Evolutionary conservation across 2,888 invertebrate species (phyloP).

Genomic region (Lasioglossum lativentre): DNA sequence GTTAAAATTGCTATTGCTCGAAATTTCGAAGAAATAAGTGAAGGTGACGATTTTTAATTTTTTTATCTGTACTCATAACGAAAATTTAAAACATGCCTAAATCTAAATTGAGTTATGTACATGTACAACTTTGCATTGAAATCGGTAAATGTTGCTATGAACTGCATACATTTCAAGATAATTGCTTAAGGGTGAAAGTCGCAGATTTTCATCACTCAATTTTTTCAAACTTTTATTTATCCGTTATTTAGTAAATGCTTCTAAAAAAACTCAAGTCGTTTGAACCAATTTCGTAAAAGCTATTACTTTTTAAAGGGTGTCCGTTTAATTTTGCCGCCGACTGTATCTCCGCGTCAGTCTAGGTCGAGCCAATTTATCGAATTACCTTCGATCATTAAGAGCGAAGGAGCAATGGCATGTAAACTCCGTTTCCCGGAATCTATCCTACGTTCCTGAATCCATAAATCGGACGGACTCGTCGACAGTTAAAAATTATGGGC

Average conservation of each 20-base stretch:
- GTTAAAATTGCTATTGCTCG: no score
- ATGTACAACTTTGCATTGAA: no score
- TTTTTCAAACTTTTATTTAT: neutral
- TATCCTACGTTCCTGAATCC: slow-evolving; percentile 16
- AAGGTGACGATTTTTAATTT: no score
- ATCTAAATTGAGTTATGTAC: no score
- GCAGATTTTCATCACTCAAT: neutral
- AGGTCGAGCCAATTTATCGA: neutral
- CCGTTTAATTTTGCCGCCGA: no score
- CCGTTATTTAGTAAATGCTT: neutral
- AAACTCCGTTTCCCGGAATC: slow-evolving; percentile 38
- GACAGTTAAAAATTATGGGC: slow-evolving; percentile 61
- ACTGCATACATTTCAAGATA: no score
- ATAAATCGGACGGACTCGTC: slow-evolving; percentile 55
- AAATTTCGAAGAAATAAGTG: no score
- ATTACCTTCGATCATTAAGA: neutral
- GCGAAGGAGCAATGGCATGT: slow-evolving; percentile 13
- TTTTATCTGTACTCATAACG: no score
- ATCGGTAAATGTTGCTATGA: no score
- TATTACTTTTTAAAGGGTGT: neutral
- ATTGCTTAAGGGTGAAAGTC: no score
- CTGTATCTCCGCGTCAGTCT: neutral
- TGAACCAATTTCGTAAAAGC: neutral
- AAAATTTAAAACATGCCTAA: no score
- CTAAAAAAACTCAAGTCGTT: neutral